Conservation (phyloP, 2,888 invertebrate genomes). For the Diabrotica balteata region DNA sequence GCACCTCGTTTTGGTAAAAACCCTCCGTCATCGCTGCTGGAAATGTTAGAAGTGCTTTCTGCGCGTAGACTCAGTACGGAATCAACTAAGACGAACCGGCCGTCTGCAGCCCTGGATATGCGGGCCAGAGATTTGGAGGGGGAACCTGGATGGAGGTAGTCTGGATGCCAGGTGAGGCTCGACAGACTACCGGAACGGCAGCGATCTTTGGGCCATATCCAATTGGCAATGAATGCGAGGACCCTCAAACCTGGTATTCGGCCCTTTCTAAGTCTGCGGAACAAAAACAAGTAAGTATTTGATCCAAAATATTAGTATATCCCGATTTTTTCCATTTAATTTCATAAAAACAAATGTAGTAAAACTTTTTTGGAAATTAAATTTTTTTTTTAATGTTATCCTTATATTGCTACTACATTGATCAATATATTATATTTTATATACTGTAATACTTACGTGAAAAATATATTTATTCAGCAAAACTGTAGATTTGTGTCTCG, state of each 20-base stretch:
- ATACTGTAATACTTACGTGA: too few relatives aligned
- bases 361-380: too few relatives aligned
- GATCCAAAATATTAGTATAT: too few relatives aligned
- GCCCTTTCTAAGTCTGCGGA: constrained; percentile 86
- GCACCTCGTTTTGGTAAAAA: constrained; percentile 70
- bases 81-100: constrained; percentile 73
- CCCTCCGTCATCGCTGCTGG: constrained; percentile 83
- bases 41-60: constrained; percentile 65
- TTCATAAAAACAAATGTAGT: too few relatives aligned
- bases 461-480: too few relatives aligned
- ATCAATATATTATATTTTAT: too few relatives aligned
- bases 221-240: constrained; percentile 72
- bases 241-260: constrained; percentile 92
- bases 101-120: constrained; percentile 77
- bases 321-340: not conserved
- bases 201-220: constrained; percentile 80
- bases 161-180: constrained; percentile 59
- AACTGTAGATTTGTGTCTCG: too few relatives aligned
- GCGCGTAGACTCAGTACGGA: constrained; percentile 64
- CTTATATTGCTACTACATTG: too few relatives aligned
- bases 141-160: constrained; percentile 55
- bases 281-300: constrained; percentile 1
- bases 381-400: too few relatives aligned
- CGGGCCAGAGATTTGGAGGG: constrained; percentile 65
- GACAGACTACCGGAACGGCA: constrained; percentile 64